These are phyloP conservation scores for Delia radicum DNA, from an alignment of 1,140 invertebrate genomes.

Conservation along the genomic window DNA sequence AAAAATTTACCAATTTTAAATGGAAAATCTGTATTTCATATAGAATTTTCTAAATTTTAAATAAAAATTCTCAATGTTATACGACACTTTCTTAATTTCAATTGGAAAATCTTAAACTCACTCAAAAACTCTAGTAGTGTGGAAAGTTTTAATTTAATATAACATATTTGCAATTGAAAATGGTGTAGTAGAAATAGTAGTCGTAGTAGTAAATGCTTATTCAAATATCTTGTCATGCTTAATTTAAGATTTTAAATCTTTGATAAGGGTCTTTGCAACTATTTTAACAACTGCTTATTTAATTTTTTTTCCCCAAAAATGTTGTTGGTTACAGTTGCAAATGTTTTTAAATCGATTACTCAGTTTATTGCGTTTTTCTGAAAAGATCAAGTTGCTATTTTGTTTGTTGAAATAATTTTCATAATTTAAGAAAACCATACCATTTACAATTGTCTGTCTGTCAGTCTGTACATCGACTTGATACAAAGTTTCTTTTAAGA, in stretches of 20 bases:
- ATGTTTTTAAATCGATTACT: too few species aligned
- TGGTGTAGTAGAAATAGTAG: background rate
- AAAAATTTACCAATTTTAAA: too few species aligned
- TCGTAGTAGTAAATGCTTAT: background rate
- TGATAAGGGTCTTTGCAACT: background rate
- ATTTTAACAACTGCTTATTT: background rate
- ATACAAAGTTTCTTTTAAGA: background rate
- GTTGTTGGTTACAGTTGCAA: too few species aligned
- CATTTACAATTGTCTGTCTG: background rate
- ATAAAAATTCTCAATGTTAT: too few species aligned
- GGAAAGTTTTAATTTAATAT: background rate
- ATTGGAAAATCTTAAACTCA: too few species aligned
- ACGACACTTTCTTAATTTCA: too few species aligned
- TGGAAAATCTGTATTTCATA: too few species aligned
- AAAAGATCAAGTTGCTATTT: background rate
- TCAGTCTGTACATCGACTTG: background rate
- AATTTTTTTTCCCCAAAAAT: background rate
- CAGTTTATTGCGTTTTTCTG: background rate
- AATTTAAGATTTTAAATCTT: background rate
- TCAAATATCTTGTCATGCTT: conserved; percentile 1
- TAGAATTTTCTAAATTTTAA: too few species aligned
- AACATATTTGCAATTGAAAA: too few species aligned
- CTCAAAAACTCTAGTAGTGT: background rate
- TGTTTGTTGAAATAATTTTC: background rate
- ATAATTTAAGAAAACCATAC: background rate